Conservation (phyloP, 2,797 vertebrate species). For the Phylloscopus collybita region DNA sequence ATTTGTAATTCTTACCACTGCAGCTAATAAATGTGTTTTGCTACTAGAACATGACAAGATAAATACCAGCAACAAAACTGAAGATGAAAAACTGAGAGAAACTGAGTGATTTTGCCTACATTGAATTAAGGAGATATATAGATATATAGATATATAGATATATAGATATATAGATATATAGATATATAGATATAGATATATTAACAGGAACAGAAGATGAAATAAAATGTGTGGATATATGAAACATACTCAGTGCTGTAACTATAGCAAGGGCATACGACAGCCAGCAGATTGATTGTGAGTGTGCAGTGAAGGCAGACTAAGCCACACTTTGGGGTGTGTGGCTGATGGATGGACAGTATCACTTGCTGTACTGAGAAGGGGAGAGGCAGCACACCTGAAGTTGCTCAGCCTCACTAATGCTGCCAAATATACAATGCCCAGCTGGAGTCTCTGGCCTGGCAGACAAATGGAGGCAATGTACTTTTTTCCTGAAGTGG, state of each 20-base stretch:
- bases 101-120: neutral
- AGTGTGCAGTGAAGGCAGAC: neutral
- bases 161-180: too few relatives aligned
- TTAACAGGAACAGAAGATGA: neutral
- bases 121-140: neutral
- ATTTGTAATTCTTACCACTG: neutral
- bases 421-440: neutral
- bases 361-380: neutral
- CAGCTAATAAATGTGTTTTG: neutral
- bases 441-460: neutral
- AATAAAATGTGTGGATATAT: neutral
- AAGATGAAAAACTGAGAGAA: neutral
- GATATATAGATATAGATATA: neutral
- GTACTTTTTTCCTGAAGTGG: neutral
- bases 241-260: neutral
- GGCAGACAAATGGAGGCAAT: neutral
- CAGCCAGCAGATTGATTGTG: neutral
- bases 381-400: neutral
- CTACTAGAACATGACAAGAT: neutral
- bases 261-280: accelerated
- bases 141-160: too few relatives aligned
- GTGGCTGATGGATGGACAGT: neutral
- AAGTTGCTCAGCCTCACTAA: neutral
- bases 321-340: neutral
- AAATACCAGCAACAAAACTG: neutral